Evolutionary conservation across 1,140 invertebrate genomes (phyloP), one percentile per base, ranked within the genome.

Genomic region (Stegodyphus dumicola): DNA sequence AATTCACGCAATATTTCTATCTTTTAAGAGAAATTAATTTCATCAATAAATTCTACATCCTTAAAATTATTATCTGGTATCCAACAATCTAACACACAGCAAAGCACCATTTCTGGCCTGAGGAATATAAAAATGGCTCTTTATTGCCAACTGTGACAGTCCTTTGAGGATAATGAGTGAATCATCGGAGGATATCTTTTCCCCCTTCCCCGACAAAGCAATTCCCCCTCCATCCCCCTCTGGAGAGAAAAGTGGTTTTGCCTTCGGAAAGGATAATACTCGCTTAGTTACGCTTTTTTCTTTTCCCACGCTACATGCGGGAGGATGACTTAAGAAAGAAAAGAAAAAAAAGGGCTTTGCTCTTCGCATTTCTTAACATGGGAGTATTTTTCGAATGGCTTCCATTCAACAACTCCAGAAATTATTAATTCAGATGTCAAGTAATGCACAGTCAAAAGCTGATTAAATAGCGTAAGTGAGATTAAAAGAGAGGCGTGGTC

Each of bases 111-210:
- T 33, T 33, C 33, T 33, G 1, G 33, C 33, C 33, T 33, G 33
- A 33, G 33, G 33, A 33, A 33, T 33, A 33, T 33, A 33, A 33
- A 33, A 33, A 33, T 33, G 33, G 33, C 33, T 1, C 33, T 33
- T 33, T 33, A 33, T 75, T 54, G 73, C 73, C 73, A 75, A 75
- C 54, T 75, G 48, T 75, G 73, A 75, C 73, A 75, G 60, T 54
- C 73, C 48, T 51, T n/a, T 64, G 18, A 64, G 33, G 15, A 75
- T 15, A 49, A 15, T 6, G 73, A 75, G 60, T 60, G 73, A 75
- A 60, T 75, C 73, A 48, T 56, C 56, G n/a, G 17, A 10, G 15
- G 15, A 15, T n/a, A 9, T 33, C 7, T 60, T 11, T 13, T 33
- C 13, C 11, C 13, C 7, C 3, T 10, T 7, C 7, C n/a, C 1